Percentiles rank a stretch among this genome's conserved stretches.
Conservation (phyloP, 2,888 invertebrate species). For the Pseudoips prasinana region DNA sequence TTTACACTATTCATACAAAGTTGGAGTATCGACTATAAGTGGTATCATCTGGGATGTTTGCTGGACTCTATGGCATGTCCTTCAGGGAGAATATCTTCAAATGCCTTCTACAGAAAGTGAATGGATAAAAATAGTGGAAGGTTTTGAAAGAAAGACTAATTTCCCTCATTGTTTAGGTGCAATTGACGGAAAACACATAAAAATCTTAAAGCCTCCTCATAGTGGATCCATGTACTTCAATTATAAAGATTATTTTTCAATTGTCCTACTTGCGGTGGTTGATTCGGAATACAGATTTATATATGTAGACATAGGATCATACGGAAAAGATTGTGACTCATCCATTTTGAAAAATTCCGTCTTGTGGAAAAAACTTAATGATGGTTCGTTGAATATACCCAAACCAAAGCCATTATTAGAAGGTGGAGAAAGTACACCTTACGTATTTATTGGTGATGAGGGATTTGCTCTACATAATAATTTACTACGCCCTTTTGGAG, state of each 20-base stretch:
- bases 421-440: slow-evolving; percentile 20
- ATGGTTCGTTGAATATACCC: slow-evolving; percentile 23
- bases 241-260: slow-evolving; percentile 28
- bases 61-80: slow-evolving; percentile 26
- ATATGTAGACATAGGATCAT: slow-evolving; percentile 25
- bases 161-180: slow-evolving; percentile 26
- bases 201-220: slow-evolving; percentile 20
- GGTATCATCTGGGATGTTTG: slow-evolving; percentile 27
- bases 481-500: slow-evolving; percentile 23
- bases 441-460: slow-evolving; percentile 21
- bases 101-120: slow-evolving; percentile 20
- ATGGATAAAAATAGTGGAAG: slow-evolving; percentile 22
- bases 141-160: slow-evolving; percentile 23
- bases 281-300: slow-evolving; percentile 27
- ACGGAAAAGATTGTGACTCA: slow-evolving; percentile 7
- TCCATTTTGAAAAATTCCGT: slow-evolving; percentile 23
- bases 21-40: slow-evolving; percentile 33
- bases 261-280: slow-evolving; percentile 24
- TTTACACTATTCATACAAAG: slow-evolving; percentile 30
- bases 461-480: slow-evolving; percentile 23
- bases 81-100: slow-evolving; percentile 20
- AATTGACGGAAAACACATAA: slow-evolving; percentile 12
- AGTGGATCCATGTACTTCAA: slow-evolving; percentile 23
- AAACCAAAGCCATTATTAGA: slow-evolving; percentile 25
- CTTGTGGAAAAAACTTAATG: slow-evolving; percentile 20